phyloP scores from a whole-genome alignment of 2,113 vertebrate genomes.

The Dolichotis patagonum region DNA sequence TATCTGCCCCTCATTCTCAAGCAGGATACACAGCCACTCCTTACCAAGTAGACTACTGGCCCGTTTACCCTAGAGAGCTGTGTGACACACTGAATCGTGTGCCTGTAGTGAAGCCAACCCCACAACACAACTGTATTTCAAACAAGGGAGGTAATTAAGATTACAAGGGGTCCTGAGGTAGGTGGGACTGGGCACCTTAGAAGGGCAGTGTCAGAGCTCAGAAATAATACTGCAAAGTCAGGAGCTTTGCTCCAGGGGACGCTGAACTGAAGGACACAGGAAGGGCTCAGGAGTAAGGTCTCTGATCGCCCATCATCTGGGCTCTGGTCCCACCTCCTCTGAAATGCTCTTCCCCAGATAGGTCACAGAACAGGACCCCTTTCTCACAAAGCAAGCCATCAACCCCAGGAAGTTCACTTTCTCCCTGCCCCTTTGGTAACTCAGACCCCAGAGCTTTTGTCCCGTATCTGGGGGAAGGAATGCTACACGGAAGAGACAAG shows the following conservation, averaged over 20 bases:
- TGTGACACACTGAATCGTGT: background rate
- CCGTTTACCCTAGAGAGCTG: background rate
- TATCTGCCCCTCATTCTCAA: accelerated
- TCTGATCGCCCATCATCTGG: background rate
- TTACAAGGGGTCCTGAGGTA: background rate
- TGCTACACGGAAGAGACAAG: background rate
- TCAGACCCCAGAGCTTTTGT: too few relatives aligned
- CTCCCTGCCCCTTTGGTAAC: background rate
- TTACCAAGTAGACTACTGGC: too few relatives aligned
- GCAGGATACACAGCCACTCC: background rate
- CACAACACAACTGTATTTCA: background rate
- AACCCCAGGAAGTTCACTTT: background rate
- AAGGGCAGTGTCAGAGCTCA: background rate
- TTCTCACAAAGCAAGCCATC: background rate
- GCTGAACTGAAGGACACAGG: background rate
- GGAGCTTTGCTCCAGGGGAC: background rate
- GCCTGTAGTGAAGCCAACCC: background rate
- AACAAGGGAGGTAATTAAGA: background rate
- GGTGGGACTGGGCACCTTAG: background rate
- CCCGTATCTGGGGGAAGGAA: background rate
- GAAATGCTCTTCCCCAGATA: background rate
- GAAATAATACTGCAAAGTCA: background rate
- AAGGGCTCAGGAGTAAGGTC: background rate
- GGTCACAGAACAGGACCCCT: background rate
- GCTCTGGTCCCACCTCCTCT: background rate